A percentile compares a stretch with the other conserved stretches of the same genome.
These are phyloP conservation scores for Loris lydekkerianus DNA, from an alignment of 2,797 vertebrate species.

Conservation along the genomic window DNA sequence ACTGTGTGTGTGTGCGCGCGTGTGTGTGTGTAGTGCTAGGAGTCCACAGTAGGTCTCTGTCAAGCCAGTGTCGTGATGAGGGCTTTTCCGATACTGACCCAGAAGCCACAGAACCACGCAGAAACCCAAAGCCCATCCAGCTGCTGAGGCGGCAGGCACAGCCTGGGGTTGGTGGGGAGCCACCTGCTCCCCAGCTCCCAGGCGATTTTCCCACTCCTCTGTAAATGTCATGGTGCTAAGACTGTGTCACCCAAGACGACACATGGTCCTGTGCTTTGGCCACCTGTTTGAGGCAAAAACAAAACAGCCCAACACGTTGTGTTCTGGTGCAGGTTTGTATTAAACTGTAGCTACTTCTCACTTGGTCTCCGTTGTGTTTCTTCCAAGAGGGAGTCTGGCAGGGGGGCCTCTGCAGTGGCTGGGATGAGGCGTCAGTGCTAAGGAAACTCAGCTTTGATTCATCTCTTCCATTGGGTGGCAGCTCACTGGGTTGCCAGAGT, in stretches of 20 bases:
- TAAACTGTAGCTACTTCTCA: slow-evolving; percentile 86
- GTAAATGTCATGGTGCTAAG: slow-evolving; percentile 86
- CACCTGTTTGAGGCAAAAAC: slow-evolving; percentile 76
- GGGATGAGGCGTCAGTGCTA: neutral
- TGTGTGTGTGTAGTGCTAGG: slow-evolving; percentile 79
- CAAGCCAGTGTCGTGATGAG: slow-evolving; percentile 67
- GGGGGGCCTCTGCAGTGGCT: neutral
- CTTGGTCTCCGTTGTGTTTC: slow-evolving; percentile 80
- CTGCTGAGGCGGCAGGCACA: slow-evolving; percentile 66
- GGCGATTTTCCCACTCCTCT: slow-evolving; percentile 72
- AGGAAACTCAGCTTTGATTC: slow-evolving; percentile 5
- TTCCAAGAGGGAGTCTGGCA: slow-evolving; percentile 70
- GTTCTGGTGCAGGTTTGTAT: slow-evolving; percentile 86
- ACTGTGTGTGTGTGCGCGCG: slow-evolving; percentile 48
- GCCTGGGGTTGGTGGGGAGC: slow-evolving; percentile 60
- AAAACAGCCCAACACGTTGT: slow-evolving; percentile 76
- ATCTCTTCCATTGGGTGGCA: neutral
- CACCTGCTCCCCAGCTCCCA: slow-evolving; percentile 62
- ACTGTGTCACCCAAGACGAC: slow-evolving; percentile 73
- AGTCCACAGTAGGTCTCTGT: slow-evolving; percentile 74
- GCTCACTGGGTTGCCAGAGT: neutral
- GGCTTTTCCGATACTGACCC: slow-evolving; percentile 68
- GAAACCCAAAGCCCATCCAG: slow-evolving; percentile 59
- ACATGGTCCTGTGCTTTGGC: slow-evolving; percentile 78
- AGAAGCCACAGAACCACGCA: slow-evolving; percentile 67